Evolutionary conservation across 2,888 invertebrate species (phyloP), one percentile per base, ranked within the genome.

Genomic region (Penaeus monodon): DNA sequence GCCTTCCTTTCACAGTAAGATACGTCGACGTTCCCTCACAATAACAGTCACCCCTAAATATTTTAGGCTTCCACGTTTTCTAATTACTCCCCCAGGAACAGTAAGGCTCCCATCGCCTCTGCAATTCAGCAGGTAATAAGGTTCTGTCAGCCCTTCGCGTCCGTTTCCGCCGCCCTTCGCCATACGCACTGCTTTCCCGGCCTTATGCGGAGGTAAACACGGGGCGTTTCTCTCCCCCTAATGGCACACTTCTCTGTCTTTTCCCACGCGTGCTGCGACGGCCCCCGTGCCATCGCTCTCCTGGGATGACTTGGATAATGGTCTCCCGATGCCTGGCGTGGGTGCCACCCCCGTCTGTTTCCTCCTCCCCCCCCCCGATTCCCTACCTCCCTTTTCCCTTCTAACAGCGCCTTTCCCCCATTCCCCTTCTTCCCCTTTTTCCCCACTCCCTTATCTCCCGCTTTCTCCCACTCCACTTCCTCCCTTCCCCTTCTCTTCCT

Each of bases 231-330:
- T 66, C 8, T 27, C 7, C 24, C 24, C 66, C 24, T 66, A 27
- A 66, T 8, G 24, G 66, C 66, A 14, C 27, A 6, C 22, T 22
- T 27, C 33, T 27, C 27, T 27, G 20, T 70, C 27, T 70, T 70
- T 27, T 70, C 33, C 33, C 33, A 20, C 70, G 70, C 29, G 22
- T 70, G 29, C 29, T 70, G 70, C 70, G 70, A 70, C 70, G 33
- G 33, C 29, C 27, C 70, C 70, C 70, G 70, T 14, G n/a, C 70
- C 70, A n/a, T 70, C 70, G 70, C 33, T 70, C 70, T 29, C 70
- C 27, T 27, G 70, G 70, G 70, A 70, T 33, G 70, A n/a, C 70
- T 17, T 17, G 70, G 29, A n/a, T 70, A 70, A 70, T 70, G 70
- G 22, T 70, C 29, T 70, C 17, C 6, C 70, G 70, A 70, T 70